Percentiles rank a stretch among this genome's conserved stretches.
Conservation (phyloP, 2,888 invertebrate genomes). For the Parnassius orleans region DNA sequence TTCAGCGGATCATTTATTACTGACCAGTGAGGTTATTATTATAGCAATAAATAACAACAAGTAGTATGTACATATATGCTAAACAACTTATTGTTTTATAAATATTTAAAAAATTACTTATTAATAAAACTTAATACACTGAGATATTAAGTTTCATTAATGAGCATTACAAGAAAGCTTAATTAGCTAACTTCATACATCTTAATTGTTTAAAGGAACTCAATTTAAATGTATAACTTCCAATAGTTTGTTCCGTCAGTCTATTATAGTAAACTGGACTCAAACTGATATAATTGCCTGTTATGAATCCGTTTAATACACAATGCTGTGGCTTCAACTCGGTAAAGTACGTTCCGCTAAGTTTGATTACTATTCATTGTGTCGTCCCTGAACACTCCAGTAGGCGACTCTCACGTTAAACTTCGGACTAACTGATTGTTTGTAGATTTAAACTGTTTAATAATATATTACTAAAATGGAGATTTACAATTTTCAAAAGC, state of each 20-base stretch:
- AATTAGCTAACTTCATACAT: no score
- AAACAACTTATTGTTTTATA: no score
- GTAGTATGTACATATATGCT: no score
- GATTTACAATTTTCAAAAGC: no score
- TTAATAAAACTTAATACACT: no score
- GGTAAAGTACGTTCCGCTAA: constrained; percentile 44
- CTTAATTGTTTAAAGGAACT: background rate
- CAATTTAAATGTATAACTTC: constrained; percentile 5
- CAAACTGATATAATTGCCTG: constrained; percentile 26
- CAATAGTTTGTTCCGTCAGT: constrained; percentile 17
- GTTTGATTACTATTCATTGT: constrained; percentile 55
- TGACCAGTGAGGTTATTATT: no score
- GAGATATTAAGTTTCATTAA: no score
- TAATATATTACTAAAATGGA: background rate
- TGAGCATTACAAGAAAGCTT: no score
- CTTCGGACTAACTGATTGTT: constrained; percentile 15
- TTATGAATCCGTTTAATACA: constrained; percentile 35
- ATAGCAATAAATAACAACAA: no score
- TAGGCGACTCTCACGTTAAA: background rate
- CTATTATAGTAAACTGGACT: constrained; percentile 20
- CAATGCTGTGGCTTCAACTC: constrained; percentile 39
- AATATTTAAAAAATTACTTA: no score
- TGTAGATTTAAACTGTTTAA: constrained; percentile 13
- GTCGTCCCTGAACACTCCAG: constrained; percentile 23
- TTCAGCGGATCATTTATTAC: no score